Percentiles rank a stretch among this genome's conserved stretches.
These are phyloP conservation scores for Agonopterix heracliana DNA, from an alignment of 2,888 invertebrate species.

Conservation along the genomic window DNA sequence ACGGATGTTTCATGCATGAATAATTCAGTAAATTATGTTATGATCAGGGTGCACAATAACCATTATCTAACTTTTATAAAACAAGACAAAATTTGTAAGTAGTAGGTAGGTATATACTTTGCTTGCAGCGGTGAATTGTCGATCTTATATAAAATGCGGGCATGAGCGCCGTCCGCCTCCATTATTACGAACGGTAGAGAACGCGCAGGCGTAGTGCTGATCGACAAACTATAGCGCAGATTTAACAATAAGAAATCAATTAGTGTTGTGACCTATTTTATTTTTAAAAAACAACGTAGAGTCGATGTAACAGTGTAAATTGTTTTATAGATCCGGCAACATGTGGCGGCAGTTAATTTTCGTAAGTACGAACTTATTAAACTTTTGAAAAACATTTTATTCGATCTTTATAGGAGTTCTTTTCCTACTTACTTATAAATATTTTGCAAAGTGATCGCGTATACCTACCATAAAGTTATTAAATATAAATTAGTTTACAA, in stretches of 20 bases:
- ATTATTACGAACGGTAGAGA: slow-evolving; percentile 45
- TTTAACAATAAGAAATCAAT: slow-evolving; percentile 17
- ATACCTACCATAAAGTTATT: too few relatives aligned
- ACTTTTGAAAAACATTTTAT: too few relatives aligned
- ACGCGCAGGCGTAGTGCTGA: slow-evolving; percentile 46
- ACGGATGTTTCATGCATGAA: slow-evolving; percentile 45
- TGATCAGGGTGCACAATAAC: slow-evolving; percentile 38
- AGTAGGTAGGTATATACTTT: slow-evolving; percentile 28
- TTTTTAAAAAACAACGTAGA: slow-evolving; percentile 4
- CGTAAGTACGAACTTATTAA: slow-evolving; percentile 18
- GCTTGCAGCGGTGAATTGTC: slow-evolving; percentile 46
- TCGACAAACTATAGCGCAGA: slow-evolving; percentile 28
- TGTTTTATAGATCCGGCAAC: slow-evolving; percentile 18
- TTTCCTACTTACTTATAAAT: too few relatives aligned
- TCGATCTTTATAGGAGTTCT: too few relatives aligned
- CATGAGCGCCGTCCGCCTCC: slow-evolving; percentile 45
- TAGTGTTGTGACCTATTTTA: slow-evolving; percentile 24
- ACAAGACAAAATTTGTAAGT: slow-evolving; percentile 47
- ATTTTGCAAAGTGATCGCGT: too few relatives aligned
- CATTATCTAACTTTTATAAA: slow-evolving; percentile 59
- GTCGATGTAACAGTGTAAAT: slow-evolving; percentile 22
- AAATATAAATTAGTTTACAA: too few relatives aligned
- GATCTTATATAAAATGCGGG: slow-evolving; percentile 62
- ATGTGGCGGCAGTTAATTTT: slow-evolving; percentile 39
- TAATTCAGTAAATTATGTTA: slow-evolving; percentile 32